Evolutionary conservation across 2,113 vertebrate genomes (phyloP).

Genomic region (Hydrochoerus hydrochaeris): DNA sequence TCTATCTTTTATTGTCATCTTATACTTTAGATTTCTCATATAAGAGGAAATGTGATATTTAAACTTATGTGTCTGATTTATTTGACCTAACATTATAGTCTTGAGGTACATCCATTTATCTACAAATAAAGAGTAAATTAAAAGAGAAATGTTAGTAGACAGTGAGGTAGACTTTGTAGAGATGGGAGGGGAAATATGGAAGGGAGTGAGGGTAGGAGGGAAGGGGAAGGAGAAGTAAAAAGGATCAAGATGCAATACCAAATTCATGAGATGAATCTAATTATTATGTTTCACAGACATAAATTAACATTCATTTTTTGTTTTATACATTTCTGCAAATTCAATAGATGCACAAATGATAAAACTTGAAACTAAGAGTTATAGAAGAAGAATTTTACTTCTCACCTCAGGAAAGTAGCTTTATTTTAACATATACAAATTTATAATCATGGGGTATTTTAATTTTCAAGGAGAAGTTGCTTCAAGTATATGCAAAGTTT

Average conservation of each 20-base stretch:
- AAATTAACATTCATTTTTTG: constrained; percentile 2
- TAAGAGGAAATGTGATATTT: background rate
- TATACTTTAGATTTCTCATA: background rate
- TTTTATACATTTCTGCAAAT: constrained; percentile 77
- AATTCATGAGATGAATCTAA: background rate
- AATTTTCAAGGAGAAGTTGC: constrained; percentile 84
- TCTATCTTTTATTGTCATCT: background rate
- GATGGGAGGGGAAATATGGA: background rate
- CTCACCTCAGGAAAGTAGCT: constrained; percentile 83
- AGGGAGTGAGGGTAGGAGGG: background rate
- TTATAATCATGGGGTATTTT: constrained; percentile 78
- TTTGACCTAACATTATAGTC: background rate
- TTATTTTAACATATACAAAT: constrained; percentile 77
- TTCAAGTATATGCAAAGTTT: constrained; percentile 81
- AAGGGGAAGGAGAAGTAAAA: background rate
- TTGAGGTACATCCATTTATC: background rate
- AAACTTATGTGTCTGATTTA: background rate
- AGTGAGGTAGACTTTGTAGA: background rate
- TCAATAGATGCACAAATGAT: constrained; percentile 75
- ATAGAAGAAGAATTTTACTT: constrained; percentile 82
- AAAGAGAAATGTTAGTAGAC: background rate
- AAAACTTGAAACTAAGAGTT: constrained; percentile 82
- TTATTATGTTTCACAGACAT: background rate
- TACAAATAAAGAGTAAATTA: background rate
- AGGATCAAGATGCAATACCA: background rate